A percentile compares a stretch with the other conserved stretches of the same genome.
Conservation (phyloP, 2,113 vertebrate species). For the Rhizomys pruinosus region DNA sequence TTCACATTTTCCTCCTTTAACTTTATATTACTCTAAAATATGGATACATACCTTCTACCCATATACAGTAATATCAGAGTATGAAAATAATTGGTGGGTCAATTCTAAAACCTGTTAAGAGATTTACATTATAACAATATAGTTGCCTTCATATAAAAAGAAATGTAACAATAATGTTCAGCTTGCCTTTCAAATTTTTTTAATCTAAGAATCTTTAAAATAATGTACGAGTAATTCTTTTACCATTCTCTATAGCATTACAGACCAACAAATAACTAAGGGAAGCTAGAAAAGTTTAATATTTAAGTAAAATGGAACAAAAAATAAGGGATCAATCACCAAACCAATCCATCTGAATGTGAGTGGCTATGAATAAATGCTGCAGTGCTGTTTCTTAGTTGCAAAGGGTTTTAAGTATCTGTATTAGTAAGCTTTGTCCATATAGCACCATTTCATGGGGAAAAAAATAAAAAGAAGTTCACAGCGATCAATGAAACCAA, state of each 20-base stretch:
- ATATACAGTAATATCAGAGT: too few species aligned
- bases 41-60: too few species aligned
- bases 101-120: too few species aligned
- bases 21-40: too few species aligned
- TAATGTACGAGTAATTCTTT: conserved; percentile 13
- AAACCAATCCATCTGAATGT: conserved; percentile 38
- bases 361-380: neutral
- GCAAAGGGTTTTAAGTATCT: conserved; percentile 14
- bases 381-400: neutral
- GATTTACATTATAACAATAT: too few species aligned
- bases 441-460: neutral
- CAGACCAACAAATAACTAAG: conserved; percentile 16
- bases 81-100: too few species aligned
- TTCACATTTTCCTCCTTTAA: too few species aligned
- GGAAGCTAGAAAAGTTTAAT: neutral
- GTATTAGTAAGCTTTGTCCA: conserved; percentile 36
- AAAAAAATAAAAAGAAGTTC: conserved; percentile 34
- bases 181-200: too few species aligned
- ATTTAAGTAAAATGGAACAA: conserved; percentile 42
- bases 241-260: neutral
- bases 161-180: too few species aligned
- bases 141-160: too few species aligned
- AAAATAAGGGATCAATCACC: too few species aligned
- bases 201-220: conserved; percentile 9
- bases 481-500: conserved; percentile 55